Base-by-base conservation (phyloP, 2,888 invertebrate species). In the Chymomyza fuscimana region DNA sequence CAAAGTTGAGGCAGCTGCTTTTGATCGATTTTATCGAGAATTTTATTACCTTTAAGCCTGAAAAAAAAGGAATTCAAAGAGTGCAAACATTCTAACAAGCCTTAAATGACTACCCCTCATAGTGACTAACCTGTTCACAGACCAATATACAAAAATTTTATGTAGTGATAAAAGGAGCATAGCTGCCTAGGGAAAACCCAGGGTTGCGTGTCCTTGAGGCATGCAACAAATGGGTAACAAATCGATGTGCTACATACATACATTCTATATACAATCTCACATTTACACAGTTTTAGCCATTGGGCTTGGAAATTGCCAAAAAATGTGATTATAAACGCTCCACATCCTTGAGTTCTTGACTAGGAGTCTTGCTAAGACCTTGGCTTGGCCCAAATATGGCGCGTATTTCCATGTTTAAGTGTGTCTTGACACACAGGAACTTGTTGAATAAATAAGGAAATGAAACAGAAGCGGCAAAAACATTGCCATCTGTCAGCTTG, bases 401-500 rank as follows among this genome's bases (percentile, higher is more conserved):
- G 40, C 40, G 40, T 46, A 9, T 36, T 36, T 63, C 64, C 59
- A 32, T 32, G 36, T 5, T 36, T 36, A 51, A 67, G 36, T 22
- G 15, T 54, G 19, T 15, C 54, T 54, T 54, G 4, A 54, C 22
- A 16, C 56, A 70, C 62, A 79, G 86, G 83, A 83, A 85, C 86
- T 83, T 83, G 82, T 83, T 83, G 83, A 83, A 83, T 85, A 85
- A 83, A 83, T 82, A 85, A 81, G 82, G 86, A 83, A 83, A 83
- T 81, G 86, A 76, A 81, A 73, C 68, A 67, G 16, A 60, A 69
- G 40, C 40, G 12, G 10, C 3, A 46, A 46, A 46, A 46, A 46
- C 40, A 46, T 46, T 46, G 40, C 40, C 40, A 46, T 46, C 40
- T 46, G 40, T 79, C 78, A 76, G 77, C 72, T 76, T 82, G 84